Base-by-base conservation (phyloP, 2,888 invertebrate species). In the Pollenia angustigena region DNA sequence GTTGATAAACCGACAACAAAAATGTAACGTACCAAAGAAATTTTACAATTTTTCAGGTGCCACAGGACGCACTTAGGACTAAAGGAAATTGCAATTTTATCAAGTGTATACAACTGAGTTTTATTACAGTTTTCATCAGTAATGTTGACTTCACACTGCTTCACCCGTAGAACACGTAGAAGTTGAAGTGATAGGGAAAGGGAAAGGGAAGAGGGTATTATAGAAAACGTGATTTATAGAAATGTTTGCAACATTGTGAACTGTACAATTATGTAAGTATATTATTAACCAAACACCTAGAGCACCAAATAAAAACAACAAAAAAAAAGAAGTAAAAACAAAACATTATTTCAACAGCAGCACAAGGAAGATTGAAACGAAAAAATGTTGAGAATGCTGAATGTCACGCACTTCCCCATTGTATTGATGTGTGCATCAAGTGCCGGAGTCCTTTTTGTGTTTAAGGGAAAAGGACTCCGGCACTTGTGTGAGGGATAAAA, bases 1-100 rank as follows among this genome's bases (percentile, higher is more conserved):
- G 74, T 74, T 66, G 50, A 81, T 66, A 81, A n/a, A n/a, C 46
- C 44, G 60, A 42, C 50, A 68, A 48, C 75, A 62, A 16, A 2
- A 12, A 52, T 42, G 3, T 71, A 72, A 69, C 60, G 62, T 69
- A 62, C 60, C n/a, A 69, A 46, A 54, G 16, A 71, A 54, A 64
- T 71, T 69, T 52, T 32, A 42, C 11, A 74, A 81, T 50, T 74
- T 74, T 81, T 68, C 68, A 75, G 68, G 75, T 75, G 58, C 66
- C 81, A 68, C 75, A 75, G 75, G 68, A 75, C 42, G 42, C 44
- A 81, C 72, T 81, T 72, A 56, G 56, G 32, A 48, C 56, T 58
- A 81, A 56, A 68, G 81, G 58, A 81, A 74, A 81, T 74, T 74
- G 74, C 74, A 75, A 81, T 81, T 68, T 81, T 75, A 75, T 81